A percentile compares a stretch with the other conserved stretches of the same genome.
Conservation (phyloP, 2,888 invertebrate genomes). For the Rhamnusium bicolor region DNA sequence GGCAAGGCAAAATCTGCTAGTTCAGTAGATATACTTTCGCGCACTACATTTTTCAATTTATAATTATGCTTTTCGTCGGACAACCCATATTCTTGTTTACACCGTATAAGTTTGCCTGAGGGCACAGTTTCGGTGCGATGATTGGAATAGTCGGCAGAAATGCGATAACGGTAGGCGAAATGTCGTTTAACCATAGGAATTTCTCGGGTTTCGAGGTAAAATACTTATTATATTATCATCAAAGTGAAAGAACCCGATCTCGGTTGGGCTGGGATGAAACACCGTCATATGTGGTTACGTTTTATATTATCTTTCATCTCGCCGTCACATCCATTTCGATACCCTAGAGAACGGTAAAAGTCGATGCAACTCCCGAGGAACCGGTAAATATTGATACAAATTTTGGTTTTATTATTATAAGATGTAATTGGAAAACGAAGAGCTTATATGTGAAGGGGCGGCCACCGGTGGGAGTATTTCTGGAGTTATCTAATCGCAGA, state of each 20-base stretch:
- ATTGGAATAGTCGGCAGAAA: not conserved
- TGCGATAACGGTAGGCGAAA: not conserved
- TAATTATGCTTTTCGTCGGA: no score
- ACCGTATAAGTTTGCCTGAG: no score
- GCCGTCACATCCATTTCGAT: not conserved
- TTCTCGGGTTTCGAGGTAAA: not conserved
- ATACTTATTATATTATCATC: not conserved
- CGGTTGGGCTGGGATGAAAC: not conserved
- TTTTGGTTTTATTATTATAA: not conserved
- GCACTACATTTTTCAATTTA: no score
- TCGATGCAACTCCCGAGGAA: not conserved
- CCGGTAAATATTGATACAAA: not conserved
- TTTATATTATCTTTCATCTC: not conserved
- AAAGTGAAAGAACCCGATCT: not conserved
- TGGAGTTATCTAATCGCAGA: no score
- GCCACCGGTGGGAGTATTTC: no score
- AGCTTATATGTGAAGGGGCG: not conserved
- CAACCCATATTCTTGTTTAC: no score
- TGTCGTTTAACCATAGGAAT: not conserved
- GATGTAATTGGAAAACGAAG: not conserved
- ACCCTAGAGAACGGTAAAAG: not conserved
- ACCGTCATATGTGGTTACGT: not conserved
- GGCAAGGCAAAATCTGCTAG: no score
- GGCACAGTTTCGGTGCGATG: not conserved
- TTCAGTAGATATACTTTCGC: no score